Conservation (phyloP, 2,113 vertebrate species). For the Trematocara variabile region DNA sequence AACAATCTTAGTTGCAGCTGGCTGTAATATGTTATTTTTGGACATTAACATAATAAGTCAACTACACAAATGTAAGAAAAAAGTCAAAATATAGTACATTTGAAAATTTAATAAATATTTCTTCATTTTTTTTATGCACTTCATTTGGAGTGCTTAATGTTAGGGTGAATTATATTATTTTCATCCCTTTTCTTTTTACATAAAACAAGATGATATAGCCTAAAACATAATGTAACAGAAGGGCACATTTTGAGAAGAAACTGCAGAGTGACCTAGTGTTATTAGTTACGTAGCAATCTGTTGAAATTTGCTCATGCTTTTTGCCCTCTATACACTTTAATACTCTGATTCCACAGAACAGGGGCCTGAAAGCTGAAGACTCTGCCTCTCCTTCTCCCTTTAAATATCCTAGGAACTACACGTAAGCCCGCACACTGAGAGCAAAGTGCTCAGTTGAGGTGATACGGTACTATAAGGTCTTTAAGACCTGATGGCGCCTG, state of each 20-base stretch:
- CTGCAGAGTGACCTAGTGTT: not conserved
- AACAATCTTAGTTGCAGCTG: not conserved
- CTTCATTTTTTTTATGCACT: not conserved
- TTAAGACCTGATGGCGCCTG: not conserved
- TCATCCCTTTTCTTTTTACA: not conserved
- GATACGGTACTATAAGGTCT: not conserved
- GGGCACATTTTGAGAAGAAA: not conserved
- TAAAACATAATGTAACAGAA: not conserved
- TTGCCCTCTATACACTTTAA: not conserved
- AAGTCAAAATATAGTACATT: not conserved
- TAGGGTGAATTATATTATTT: not conserved
- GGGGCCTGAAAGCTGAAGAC: not conserved
- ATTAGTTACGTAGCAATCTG: not conserved
- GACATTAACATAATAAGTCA: not conserved
- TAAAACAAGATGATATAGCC: not conserved
- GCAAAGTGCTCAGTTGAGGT: not conserved
- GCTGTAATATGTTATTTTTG: not conserved
- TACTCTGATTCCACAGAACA: not conserved
- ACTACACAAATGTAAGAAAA: not conserved
- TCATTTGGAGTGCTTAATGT: not conserved
- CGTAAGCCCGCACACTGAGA: not conserved
- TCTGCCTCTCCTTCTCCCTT: not conserved
- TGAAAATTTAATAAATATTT: not conserved
- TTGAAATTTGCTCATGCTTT: not conserved
- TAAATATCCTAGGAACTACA: not conserved